phyloP scores from a whole-genome alignment of 2,888 invertebrate genomes.

The Campoletis raptor region DNA sequence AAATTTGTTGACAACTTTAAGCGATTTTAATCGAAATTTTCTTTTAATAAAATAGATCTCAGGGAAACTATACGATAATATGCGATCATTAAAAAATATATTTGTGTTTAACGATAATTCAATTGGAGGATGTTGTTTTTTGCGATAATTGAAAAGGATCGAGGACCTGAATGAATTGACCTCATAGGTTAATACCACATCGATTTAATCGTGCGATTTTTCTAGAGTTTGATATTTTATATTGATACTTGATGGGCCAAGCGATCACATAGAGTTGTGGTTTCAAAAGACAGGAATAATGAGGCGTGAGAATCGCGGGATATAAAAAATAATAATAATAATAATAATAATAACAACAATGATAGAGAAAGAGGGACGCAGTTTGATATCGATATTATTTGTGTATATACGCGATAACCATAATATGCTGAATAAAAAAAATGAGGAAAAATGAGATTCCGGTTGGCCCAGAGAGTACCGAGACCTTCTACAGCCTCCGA shows the following conservation, averaged over 20 bases:
- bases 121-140: conserved; percentile 7
- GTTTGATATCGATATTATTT: conserved; percentile 12
- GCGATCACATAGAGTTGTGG: not conserved
- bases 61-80: not conserved
- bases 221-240: conserved; percentile 27
- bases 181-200: conserved; percentile 55
- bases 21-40: not conserved
- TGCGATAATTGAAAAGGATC: conserved; percentile 60
- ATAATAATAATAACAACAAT: not conserved
- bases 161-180: conserved; percentile 49
- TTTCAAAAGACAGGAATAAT: conserved; percentile 26
- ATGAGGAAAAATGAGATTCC: conserved; percentile 46
- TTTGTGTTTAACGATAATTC: not conserved
- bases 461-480: conserved; percentile 39
- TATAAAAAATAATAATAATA: not conserved
- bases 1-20: not conserved
- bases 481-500: conserved; percentile 55
- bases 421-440: conserved; percentile 31
- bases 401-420: not conserved
- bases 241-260: conserved; percentile 7
- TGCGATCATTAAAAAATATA: not conserved
- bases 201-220: conserved; percentile 45
- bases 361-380: not conserved
- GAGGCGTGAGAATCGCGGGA: conserved; percentile 10
- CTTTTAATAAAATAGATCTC: not conserved